Conservation (phyloP, 2,113 vertebrate genomes). For the Capra hircus region DNA sequence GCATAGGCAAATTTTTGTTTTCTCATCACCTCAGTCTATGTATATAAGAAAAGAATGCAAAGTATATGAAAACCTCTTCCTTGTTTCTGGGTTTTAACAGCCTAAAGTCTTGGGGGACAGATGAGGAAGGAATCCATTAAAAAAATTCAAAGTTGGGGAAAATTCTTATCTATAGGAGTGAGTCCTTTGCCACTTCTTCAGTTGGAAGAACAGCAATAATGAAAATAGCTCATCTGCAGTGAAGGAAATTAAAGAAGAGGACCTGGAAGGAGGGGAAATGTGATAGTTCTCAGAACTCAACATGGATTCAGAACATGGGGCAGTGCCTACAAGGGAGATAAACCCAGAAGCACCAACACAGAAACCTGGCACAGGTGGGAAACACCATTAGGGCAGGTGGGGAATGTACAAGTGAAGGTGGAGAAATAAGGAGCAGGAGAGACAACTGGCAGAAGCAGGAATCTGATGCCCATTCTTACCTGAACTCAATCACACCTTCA, state of each 20-base stretch:
- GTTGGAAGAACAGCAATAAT: background rate
- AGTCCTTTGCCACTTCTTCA: background rate
- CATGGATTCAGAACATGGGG: background rate
- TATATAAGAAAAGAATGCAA: background rate
- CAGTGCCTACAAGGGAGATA: background rate
- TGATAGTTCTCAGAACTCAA: background rate
- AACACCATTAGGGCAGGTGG: rapidly evolving
- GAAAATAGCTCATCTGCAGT: background rate
- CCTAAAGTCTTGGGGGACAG: background rate
- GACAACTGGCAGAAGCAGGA: background rate
- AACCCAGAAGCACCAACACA: background rate
- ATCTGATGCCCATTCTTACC: background rate
- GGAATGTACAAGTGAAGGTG: background rate
- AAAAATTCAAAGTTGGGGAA: background rate
- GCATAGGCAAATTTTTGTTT: background rate
- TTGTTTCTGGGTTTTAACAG: background rate
- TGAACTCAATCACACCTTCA: background rate
- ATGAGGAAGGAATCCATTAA: background rate
- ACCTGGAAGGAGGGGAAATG: background rate
- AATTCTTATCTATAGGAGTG: background rate
- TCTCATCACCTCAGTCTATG: background rate
- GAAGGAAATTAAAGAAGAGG: background rate
- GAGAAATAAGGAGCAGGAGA: background rate
- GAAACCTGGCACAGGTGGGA: background rate
- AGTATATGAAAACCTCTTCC: background rate